Evolutionary conservation across 2,888 invertebrate genomes (phyloP).

Genomic region (Trichacis sp.): DNA sequence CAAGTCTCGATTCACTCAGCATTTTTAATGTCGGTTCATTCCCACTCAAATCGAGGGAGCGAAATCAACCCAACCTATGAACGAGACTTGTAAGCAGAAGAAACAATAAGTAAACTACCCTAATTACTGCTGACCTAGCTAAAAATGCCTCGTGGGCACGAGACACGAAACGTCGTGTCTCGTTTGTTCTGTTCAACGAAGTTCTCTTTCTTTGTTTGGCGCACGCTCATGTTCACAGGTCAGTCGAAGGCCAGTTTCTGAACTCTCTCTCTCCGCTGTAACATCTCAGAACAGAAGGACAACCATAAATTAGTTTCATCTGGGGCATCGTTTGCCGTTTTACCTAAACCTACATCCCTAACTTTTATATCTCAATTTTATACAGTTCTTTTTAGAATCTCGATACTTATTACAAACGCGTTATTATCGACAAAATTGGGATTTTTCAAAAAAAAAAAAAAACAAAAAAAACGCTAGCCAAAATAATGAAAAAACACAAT

Average conservation of each 20-base stretch:
- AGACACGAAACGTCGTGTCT: constrained; percentile 66
- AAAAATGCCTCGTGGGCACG: constrained; percentile 61
- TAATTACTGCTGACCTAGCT: constrained; percentile 68
- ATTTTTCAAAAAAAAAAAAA: constrained; percentile 15
- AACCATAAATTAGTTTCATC: constrained; percentile 70
- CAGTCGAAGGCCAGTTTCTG: constrained; percentile 69
- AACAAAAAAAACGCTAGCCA: no score
- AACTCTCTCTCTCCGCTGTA: constrained; percentile 69
- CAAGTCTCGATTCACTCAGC: constrained; percentile 51
- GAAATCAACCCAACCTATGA: not conserved
- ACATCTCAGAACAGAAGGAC: constrained; percentile 72
- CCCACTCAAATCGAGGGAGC: no score
- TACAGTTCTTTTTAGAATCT: constrained; percentile 12
- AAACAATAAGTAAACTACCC: constrained; percentile 58
- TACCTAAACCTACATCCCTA: constrained; percentile 51
- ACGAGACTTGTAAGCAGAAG: constrained; percentile 59
- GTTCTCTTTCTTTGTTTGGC: constrained; percentile 68
- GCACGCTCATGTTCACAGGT: constrained; percentile 69
- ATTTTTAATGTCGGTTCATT: no score
- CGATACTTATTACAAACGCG: constrained; percentile 23
- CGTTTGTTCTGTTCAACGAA: constrained; percentile 66
- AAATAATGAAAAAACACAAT: no score
- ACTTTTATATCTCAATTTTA: constrained; percentile 15
- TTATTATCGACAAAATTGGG: constrained; percentile 19
- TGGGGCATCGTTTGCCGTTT: constrained; percentile 58